Base-by-base conservation (phyloP, 2,113 vertebrate genomes). In the Myrmecophaga tridactyla region DNA sequence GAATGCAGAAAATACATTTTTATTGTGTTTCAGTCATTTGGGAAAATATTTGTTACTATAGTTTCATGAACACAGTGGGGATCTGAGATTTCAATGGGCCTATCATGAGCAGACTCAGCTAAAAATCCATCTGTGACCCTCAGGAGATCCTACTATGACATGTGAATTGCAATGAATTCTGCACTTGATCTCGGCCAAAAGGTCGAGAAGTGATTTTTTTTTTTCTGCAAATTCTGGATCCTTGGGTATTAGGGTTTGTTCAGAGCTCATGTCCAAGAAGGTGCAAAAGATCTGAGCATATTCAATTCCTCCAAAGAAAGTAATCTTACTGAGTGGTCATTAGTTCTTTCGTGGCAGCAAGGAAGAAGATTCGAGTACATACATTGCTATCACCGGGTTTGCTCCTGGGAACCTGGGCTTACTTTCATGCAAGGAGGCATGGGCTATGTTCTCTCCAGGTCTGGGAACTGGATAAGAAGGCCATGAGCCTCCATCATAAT, bases 301-400 rank as follows among this genome's bases (percentile, higher is more conserved):
- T 67, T 80, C 29, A 78, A 62, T 43, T 80, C 18, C 34, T 20
- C 41, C 73, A 90, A 88, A 31, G 15, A 80, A 53, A 78, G 56
- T 21, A 2, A 53, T 62, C 23, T 67, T n/a, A 80, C 39, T 48
- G 53, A 83, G 43, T 11, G 31, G 7, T 88, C 11, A 2, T 2
- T 84, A 13, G 10, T 65, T 82, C 41, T 94, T 27, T 82, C 83
- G 81, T 46, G 63, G 20, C 51, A 89, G 14, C 9, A 80, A 53
- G 11, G 63, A 80, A n/a, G 51, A 78, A 56, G 65, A 34, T 17
- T 60, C 39, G 9, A 29, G 21, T 69, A 11, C 0, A 58, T 8
- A 58, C 0, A 0, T 14, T 41, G 31, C 48, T 56, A 56, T n/a
- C 1, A 3, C 25, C 10, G 41, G 7, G 14, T 78, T 15, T 70